Conservation (phyloP, 2,797 vertebrate species). For the Myiotriccus ornatus region DNA sequence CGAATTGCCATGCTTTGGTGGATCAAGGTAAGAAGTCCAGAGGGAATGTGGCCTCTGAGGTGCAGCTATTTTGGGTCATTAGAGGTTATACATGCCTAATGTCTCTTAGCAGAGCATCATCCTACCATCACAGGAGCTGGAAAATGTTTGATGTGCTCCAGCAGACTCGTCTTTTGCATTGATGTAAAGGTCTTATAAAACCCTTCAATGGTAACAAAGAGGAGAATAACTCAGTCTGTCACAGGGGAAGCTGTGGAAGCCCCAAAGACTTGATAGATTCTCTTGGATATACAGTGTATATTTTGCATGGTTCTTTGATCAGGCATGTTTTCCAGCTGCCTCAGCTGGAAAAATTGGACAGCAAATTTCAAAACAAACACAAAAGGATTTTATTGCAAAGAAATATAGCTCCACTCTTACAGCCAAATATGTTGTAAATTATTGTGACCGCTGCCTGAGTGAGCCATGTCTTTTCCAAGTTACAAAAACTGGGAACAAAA, state of each 20-base stretch:
- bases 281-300: background rate
- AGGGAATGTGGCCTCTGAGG: background rate
- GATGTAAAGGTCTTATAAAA: background rate
- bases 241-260: background rate
- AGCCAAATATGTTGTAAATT: background rate
- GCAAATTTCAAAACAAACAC: background rate
- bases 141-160: background rate
- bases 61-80: background rate
- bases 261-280: background rate
- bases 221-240: background rate
- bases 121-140: background rate
- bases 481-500: background rate
- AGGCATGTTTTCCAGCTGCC: background rate
- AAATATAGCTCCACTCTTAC: background rate
- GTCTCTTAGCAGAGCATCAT: background rate
- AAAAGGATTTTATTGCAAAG: background rate
- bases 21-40: background rate
- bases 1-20: background rate
- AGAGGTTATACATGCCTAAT: background rate
- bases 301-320: background rate
- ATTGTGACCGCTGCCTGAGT: background rate
- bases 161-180: background rate
- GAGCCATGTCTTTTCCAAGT: background rate
- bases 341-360: background rate
- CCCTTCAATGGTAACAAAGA: background rate